These are phyloP conservation scores for Zalophus californianus DNA, from an alignment of 2,797 vertebrate species.

Conservation along the genomic window DNA sequence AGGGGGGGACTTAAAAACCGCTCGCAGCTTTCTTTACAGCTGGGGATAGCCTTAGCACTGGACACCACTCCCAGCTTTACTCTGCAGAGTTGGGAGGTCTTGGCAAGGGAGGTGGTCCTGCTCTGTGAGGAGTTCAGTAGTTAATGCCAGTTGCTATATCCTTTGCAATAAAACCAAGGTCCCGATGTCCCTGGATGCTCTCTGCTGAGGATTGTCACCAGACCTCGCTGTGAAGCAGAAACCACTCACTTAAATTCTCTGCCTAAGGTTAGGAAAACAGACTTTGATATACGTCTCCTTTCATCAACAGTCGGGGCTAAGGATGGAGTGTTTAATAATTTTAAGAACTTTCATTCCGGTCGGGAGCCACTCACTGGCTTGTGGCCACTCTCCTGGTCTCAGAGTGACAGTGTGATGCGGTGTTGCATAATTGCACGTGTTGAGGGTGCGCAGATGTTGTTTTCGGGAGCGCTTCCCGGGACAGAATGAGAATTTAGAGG, in stretches of 20 bases:
- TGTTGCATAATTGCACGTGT: not conserved
- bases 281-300: conserved; percentile 43
- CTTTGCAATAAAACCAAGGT: not conserved
- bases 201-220: conserved; percentile 32
- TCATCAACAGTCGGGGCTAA: conserved; percentile 48
- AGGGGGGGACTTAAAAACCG: not conserved
- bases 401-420: not conserved
- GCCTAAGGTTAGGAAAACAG: conserved; percentile 61
- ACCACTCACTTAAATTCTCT: conserved; percentile 33
- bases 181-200: not conserved
- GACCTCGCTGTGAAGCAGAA: conserved; percentile 24
- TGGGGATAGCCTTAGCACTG: not conserved
- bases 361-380: not conserved
- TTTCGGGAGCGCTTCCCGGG: not conserved
- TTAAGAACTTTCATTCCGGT: not conserved
- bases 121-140: not conserved
- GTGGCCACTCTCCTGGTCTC: not conserved
- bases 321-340: not conserved
- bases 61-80: not conserved
- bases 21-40: not conserved
- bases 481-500: not conserved
- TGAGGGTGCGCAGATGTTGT: not conserved
- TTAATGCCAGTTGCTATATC: not conserved
- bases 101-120: not conserved
- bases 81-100: not conserved